A percentile compares a stretch with the other conserved stretches of the same genome.
These are phyloP conservation scores for Myotis daubentonii DNA, from an alignment of 2,797 vertebrate species.

Conservation along the genomic window DNA sequence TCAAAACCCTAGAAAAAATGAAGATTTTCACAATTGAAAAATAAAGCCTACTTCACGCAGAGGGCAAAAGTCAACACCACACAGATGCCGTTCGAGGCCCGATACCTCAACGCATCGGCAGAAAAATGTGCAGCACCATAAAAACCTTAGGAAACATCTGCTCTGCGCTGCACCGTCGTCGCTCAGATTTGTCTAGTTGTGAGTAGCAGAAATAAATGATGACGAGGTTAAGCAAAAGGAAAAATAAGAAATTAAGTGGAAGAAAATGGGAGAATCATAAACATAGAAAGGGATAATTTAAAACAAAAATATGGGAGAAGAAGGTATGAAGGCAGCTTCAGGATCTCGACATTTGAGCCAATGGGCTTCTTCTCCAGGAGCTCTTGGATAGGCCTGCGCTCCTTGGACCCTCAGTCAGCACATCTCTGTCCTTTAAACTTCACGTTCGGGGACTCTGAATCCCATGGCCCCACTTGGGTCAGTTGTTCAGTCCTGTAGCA, in stretches of 20 bases:
- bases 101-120: background rate
- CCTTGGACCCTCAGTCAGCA: too few relatives aligned
- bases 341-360: background rate
- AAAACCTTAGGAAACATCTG: background rate
- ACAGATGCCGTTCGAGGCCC: constrained; percentile 11
- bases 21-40: constrained; percentile 46
- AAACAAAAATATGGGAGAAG: background rate
- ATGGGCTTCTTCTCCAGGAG: background rate
- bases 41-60: constrained; percentile 16
- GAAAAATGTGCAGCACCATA: background rate
- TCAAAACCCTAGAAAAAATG: background rate
- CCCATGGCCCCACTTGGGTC: background rate
- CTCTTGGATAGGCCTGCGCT: background rate
- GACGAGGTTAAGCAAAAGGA: background rate
- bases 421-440: background rate
- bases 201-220: background rate
- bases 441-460: background rate
- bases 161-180: background rate
- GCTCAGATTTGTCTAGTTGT: background rate
- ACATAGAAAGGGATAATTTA: background rate
- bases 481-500: background rate
- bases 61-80: constrained; percentile 42
- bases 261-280: background rate
- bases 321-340: background rate
- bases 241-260: background rate